Evolutionary conservation across 2,113 vertebrate species (phyloP).

Genomic region (Cardinalis cardinalis): DNA sequence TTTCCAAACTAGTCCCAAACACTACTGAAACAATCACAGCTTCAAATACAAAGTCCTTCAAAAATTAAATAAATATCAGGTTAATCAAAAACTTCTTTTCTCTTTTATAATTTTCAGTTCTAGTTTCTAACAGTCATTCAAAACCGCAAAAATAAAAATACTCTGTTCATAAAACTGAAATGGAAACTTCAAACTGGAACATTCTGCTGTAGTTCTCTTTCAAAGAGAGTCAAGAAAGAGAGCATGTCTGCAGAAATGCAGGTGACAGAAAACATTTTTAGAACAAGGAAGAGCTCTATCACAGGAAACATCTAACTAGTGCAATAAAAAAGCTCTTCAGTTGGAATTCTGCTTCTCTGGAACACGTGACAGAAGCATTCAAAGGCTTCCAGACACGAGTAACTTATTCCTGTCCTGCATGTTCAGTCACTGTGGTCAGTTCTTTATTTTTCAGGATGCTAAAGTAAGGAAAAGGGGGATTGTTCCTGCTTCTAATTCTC

Average conservation of each 20-base stretch:
- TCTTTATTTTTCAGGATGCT: not conserved
- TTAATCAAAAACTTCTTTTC: not conserved
- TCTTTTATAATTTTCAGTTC: not conserved
- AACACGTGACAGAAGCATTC: not conserved
- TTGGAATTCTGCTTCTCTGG: not conserved
- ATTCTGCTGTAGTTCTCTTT: not conserved
- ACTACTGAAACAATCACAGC: not conserved
- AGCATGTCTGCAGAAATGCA: constrained; percentile 32
- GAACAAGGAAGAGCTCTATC: constrained; percentile 13
- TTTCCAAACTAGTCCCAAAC: not conserved
- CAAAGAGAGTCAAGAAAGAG: not conserved
- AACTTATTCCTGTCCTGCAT: not conserved
- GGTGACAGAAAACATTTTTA: constrained; percentile 47
- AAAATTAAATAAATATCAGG: not conserved
- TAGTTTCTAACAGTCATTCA: not conserved
- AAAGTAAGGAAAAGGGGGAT: not conserved
- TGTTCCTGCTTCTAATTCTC: not conserved
- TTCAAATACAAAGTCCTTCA: not conserved
- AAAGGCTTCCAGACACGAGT: not conserved
- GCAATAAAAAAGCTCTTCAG: not conserved
- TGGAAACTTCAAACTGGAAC: not conserved
- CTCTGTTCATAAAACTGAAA: not conserved
- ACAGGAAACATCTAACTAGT: not conserved
- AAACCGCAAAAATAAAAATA: not conserved
- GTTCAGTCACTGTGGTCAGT: not conserved